phyloP scores from a whole-genome alignment of 1,140 invertebrate genomes.

The Aphis gossypii region DNA sequence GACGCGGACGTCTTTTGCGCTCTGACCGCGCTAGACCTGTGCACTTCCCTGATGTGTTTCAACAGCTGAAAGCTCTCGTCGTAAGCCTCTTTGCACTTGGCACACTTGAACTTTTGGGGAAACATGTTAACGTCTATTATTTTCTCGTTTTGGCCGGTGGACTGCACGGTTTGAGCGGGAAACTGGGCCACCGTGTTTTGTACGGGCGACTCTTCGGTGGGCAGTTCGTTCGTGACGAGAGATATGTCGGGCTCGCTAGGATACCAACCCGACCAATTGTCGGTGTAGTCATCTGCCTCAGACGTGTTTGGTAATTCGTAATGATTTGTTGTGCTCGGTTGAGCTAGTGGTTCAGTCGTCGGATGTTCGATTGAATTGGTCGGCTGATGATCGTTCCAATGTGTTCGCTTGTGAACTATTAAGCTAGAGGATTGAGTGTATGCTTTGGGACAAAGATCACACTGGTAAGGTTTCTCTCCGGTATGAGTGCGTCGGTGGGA shows the following conservation, averaged over 20 bases:
- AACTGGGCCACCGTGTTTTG: neutral
- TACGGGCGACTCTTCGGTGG: neutral
- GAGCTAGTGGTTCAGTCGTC: neutral
- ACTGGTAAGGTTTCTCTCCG: constrained; percentile 79
- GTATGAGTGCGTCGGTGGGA: constrained; percentile 74
- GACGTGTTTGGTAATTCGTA: constrained; percentile 6
- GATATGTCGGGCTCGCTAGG: neutral
- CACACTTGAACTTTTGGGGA: constrained; percentile 32
- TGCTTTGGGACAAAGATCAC: constrained; percentile 69
- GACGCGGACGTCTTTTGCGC: neutral
- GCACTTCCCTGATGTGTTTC: constrained; percentile 42
- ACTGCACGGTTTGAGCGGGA: neutral
- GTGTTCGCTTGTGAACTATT: constrained; percentile 67
- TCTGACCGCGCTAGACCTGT: neutral
- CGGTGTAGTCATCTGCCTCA: neutral
- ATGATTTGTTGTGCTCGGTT: neutral
- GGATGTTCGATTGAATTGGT: neutral
- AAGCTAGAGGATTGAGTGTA: constrained; percentile 54
- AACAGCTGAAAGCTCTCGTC: neutral
- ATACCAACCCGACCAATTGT: constrained; percentile 40
- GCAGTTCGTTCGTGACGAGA: neutral
- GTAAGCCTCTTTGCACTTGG: constrained; percentile 46
- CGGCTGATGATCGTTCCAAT: constrained; percentile 60
- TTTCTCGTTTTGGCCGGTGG: neutral
- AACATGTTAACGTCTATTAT: neutral